These are phyloP conservation scores for Pinctada fucata DNA, from an alignment of 2,888 invertebrate genomes.

Conservation along the genomic window DNA sequence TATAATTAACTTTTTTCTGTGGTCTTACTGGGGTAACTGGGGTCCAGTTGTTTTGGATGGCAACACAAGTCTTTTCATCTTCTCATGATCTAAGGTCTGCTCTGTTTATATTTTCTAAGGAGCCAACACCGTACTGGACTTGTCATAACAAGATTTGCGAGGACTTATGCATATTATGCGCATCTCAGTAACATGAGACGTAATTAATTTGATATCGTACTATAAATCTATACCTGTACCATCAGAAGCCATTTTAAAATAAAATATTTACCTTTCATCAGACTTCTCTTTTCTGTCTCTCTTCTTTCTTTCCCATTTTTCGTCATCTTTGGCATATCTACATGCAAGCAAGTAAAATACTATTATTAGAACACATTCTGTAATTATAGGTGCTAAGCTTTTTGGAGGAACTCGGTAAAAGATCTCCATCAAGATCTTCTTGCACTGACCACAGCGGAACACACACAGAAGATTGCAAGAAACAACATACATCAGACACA, in stretches of 20 bases:
- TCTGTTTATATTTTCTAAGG: too few species aligned
- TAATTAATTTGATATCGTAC: not conserved
- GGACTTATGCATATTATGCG: not conserved
- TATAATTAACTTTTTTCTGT: too few species aligned
- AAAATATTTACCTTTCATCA: conserved; percentile 48
- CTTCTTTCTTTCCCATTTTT: conserved; percentile 58
- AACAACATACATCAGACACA: too few species aligned
- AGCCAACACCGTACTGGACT: too few species aligned
- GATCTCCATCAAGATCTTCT: too few species aligned
- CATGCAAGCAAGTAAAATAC: conserved; percentile 5
- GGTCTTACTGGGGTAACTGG: too few species aligned
- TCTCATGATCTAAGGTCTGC: too few species aligned
- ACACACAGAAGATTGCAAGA: too few species aligned
- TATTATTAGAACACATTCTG: not conserved
- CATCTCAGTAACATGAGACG: not conserved
- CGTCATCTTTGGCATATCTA: conserved; percentile 60
- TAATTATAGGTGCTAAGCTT: not conserved
- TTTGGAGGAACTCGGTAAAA: not conserved
- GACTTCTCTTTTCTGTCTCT: conserved; percentile 54
- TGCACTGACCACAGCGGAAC: too few species aligned
- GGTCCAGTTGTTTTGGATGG: too few species aligned
- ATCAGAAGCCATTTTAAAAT: not conserved
- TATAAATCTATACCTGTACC: not conserved
- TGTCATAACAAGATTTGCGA: not conserved
- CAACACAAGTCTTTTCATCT: too few species aligned